Evolutionary conservation across 2,888 invertebrate genomes (phyloP), one percentile per base, ranked within the genome.

Genomic region (Drosophila quasianomalipes): DNA sequence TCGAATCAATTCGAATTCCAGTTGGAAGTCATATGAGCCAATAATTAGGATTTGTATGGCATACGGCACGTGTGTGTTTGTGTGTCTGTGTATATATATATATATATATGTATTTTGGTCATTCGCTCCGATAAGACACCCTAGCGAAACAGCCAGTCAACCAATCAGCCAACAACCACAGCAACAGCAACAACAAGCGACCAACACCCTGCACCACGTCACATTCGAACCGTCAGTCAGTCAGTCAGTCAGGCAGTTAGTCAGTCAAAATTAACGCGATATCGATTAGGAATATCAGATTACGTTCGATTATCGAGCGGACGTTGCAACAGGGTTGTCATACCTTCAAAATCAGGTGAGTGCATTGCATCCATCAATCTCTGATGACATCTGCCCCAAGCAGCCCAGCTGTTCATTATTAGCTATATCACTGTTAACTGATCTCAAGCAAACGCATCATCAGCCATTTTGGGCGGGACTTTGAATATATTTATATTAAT

Each of bases 21-120:
- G 57, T 41, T 70, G 60, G 28, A 74, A 81, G 69, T 73, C 79
- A 81, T 73, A 81, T 77, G 81, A 79, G 81, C 70, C 49, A 28
- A n/a, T 60, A 74, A 79, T 69, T 79, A 49, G 57, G 22, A 30
- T 28, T 28, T 60, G n/a, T 47, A 44, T 51, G 26, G 14, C 47
- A 9, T 7, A 47, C 9, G 47, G 22, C 4, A 26, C 52, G 47
- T 67, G 28, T 31, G 0, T 35, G 19, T 47, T 7, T 26, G 19
- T 41, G 47, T 58, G 16, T 35, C 0, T 49, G 19, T 31, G 3
- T 28, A 28, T 28, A 30, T 30, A 19, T 39, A 33, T 33, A 33
- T 4, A 33, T 12, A 12, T 33, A 1, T 35, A 12, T 33, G 47
- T 69, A 76, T 80, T 71, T 66, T 69, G 73, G 69, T 49, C 78